Evolutionary conservation across 2,888 invertebrate genomes (phyloP), one percentile per base, ranked within the genome.

Genomic region (Zonitis immaculata): DNA sequence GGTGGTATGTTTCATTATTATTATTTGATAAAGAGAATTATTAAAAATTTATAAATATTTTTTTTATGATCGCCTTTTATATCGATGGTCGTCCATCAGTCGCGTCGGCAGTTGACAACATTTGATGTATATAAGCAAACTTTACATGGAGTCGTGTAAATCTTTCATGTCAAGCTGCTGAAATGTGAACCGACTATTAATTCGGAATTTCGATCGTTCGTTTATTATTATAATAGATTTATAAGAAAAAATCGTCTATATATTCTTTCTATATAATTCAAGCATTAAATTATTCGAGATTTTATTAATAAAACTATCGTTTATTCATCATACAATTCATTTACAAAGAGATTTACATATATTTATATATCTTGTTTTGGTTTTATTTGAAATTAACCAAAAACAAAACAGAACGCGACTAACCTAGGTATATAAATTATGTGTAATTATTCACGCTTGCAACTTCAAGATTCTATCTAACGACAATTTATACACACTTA

Each of bases 1-100:
- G 92, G 92, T 92, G 92, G 91, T 92, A 79, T 82, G 91, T 60
- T 30, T n/a, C 4, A 30, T 22, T 18, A 14, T 11, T n/a, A n/a
- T 18, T 7, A 14, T 16, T 35, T 35, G n/a, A n/a, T n/a, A n/a
- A n/a, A n/a, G n/a, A n/a, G n/a, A n/a, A n/a, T n/a, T n/a, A n/a
- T n/a, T n/a, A n/a, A n/a, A n/a, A n/a, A n/a, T n/a, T n/a, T n/a
- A n/a, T n/a, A n/a, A n/a, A n/a, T n/a, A n/a, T n/a, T n/a, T n/a
- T n/a, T n/a, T n/a, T n/a, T n/a, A 22, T 22, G 22, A 4, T 22
- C 22, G 22, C n/a, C 4, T 1, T 12, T 2, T 12, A 11, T 18
- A 18, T 39, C 20, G 2, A 20, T 39, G 14, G 27, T 47, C 58
- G 64, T 64, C 58, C 63, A 62, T 67, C 66, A 66, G 54, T 57